Base-by-base conservation (phyloP, 2,888 invertebrate species). In the Troglohyphantes excavatus region DNA sequence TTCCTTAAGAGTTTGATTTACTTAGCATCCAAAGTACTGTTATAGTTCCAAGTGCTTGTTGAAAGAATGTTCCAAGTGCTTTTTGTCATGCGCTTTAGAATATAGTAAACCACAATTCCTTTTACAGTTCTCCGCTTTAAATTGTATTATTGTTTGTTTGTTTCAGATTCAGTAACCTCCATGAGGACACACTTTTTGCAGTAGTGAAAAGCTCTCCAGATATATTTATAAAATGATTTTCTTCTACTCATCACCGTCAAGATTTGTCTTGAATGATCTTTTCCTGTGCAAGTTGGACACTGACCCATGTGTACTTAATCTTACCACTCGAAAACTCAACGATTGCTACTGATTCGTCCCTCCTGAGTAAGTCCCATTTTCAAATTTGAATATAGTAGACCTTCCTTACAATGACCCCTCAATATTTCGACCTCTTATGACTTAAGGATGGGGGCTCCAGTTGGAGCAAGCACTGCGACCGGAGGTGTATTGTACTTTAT, bases 161-260 rank as follows among this genome's bases (percentile, higher is more conserved):
- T 78, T 78, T 17, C 43, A 78, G 78, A 63, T 63, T 78, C 63
- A 76, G 76, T 65, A 78, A 63, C 78, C 78, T 78, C 78, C 61
- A 78, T 78, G 78, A 78, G 78, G 78, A 23, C 26, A 46, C 1
- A 46, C 17, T 13, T 53, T 72, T 13, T 26, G n/a, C 1, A 26
- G 39, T 23, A 46, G n/a, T 72, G 11, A 1, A 70, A 43, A 23
- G 43, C 33, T 33, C 27, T 29, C n/a, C 68, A 26, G 19, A 19
- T 33, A 26, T 29, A 29, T 11, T 53, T 26, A 43, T n/a, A 75
- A 75, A 76, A 61, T 76, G 43, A 26, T 11, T 43, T 26, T 59
- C 29, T 29, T 17, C 29, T 26, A n/a, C 27, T 78, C 65, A n/a
- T 39, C 11, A 7, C 17, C 33, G 39, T 78, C 26, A 23, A 11